Evolutionary conservation across 2,113 vertebrate genomes (phyloP).

Genomic region (Tetrao urogallus): DNA sequence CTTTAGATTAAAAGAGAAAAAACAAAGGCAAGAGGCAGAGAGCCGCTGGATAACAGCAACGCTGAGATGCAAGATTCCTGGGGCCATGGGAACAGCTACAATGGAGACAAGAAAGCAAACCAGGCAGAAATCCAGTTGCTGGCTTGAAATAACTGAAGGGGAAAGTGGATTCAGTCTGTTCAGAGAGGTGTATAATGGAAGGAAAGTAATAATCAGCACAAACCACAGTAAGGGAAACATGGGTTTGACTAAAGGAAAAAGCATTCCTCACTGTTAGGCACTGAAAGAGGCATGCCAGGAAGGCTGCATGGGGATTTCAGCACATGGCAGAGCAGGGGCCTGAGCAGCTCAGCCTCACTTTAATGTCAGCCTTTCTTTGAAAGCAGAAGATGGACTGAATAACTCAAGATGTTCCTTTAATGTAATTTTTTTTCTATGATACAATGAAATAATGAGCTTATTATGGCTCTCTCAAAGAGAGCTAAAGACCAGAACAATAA

Average conservation of each 20-base stretch:
- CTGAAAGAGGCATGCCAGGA: background rate
- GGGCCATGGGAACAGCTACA: background rate
- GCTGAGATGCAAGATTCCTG: background rate
- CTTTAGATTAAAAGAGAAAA: background rate
- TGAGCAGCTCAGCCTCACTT: background rate
- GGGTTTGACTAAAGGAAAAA: too few species aligned
- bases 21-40: background rate
- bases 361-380: background rate
- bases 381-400: background rate
- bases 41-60: background rate
- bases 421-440: background rate
- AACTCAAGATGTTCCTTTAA: background rate
- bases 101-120: accelerated
- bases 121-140: background rate
- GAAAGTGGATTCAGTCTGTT: background rate
- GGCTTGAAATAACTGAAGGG: background rate
- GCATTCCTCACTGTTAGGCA: background rate
- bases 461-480: background rate
- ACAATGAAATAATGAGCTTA: background rate
- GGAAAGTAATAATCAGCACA: background rate
- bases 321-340: accelerated
- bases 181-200: background rate
- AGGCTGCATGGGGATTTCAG: background rate
- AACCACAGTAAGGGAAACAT: background rate
- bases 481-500: background rate